These are phyloP conservation scores for Acrocephalus scirpaceus DNA, from an alignment of 2,797 vertebrate species.

Conservation along the genomic window DNA sequence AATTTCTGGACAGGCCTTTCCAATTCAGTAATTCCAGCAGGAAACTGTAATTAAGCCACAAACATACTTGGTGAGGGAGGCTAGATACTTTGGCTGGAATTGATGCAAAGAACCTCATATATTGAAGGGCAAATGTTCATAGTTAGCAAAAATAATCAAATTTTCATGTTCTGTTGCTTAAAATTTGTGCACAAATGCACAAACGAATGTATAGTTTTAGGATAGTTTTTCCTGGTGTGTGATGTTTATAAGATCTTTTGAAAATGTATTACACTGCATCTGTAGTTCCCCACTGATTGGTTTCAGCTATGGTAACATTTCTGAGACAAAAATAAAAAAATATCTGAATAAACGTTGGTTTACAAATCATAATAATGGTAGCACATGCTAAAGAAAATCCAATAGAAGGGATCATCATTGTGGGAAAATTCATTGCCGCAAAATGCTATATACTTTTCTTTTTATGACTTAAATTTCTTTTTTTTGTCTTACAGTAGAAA, in stretches of 20 bases:
- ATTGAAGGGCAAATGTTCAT: background rate
- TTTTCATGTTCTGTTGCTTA: background rate
- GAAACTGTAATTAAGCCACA: background rate
- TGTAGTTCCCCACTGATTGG: background rate
- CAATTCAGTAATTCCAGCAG: background rate
- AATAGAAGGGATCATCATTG: background rate
- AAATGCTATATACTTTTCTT: background rate
- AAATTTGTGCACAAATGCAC: background rate
- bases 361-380: background rate
- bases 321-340: background rate
- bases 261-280: background rate
- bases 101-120: background rate
- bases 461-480: background rate
- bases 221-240: background rate
- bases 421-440: background rate
- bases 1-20: background rate
- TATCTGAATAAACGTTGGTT: background rate
- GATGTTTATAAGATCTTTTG: background rate
- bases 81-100: background rate
- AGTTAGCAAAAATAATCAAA: background rate
- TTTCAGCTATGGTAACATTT: background rate
- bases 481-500: background rate
- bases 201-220: background rate
- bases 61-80: background rate
- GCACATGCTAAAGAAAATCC: background rate